Conservation (phyloP, 2,113 vertebrate species). For the Hystrix brachyura region DNA sequence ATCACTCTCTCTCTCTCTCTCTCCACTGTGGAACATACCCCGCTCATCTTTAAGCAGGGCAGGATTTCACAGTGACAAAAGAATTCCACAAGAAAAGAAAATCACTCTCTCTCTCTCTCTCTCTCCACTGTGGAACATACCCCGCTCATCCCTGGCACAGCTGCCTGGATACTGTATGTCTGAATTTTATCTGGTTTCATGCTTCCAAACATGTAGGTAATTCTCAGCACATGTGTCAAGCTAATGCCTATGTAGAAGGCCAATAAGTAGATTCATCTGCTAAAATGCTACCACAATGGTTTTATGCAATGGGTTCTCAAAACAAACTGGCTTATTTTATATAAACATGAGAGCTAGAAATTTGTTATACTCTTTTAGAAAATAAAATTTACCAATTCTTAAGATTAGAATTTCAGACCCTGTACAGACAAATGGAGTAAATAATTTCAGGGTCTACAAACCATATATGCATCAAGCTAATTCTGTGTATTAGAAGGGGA, state of each 20-base stretch:
- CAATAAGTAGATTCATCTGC: background rate
- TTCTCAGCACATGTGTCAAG: background rate
- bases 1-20: no score
- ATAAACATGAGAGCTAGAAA: background rate
- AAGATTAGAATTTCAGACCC: background rate
- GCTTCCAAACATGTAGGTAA: background rate
- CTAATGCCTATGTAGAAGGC: background rate
- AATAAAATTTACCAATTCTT: background rate
- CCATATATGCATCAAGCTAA: background rate
- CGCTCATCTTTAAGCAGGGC: background rate
- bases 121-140: background rate
- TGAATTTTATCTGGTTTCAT: background rate
- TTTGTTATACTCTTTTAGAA: background rate
- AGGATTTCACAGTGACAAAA: conserved; percentile 32
- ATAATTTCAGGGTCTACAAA: background rate
- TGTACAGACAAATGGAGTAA: background rate
- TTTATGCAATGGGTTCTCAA: background rate
- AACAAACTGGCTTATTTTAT: background rate
- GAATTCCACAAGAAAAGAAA: conserved; percentile 41
- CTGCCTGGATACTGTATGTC: background rate
- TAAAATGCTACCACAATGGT: background rate
- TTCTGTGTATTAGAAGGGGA: background rate
- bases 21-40: background rate
- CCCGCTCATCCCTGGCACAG: no score
- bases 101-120: no score